Conservation (phyloP, 2,888 invertebrate genomes). For the Theodoxus fluviatilis region DNA sequence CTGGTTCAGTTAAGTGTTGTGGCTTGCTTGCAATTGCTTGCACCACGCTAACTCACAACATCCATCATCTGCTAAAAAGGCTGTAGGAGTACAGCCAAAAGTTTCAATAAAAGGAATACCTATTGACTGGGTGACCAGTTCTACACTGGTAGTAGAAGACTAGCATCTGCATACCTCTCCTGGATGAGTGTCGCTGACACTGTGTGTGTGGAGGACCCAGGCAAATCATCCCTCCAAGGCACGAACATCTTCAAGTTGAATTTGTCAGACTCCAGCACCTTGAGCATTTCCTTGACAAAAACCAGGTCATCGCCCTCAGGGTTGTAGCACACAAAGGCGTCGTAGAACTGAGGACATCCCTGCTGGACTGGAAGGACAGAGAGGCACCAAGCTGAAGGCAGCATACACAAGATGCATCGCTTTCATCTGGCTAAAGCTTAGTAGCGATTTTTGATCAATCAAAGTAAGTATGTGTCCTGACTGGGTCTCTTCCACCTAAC, state of each 20-base stretch:
- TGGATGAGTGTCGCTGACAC: conserved; percentile 56
- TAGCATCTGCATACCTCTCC: conserved; percentile 44
- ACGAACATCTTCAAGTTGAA: conserved; percentile 54
- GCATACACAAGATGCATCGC: too few species aligned
- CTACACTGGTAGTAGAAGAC: neutral
- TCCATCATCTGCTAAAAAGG: neutral
- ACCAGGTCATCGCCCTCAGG: conserved; percentile 46
- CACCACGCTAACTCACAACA: too few species aligned
- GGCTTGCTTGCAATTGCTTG: too few species aligned
- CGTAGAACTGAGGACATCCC: conserved; percentile 44
- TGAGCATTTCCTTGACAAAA: conserved; percentile 54
- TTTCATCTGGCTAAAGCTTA: too few species aligned
- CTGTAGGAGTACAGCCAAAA: too few species aligned
- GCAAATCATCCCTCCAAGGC: conserved; percentile 53
- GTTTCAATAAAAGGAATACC: too few species aligned
- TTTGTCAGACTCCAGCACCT: conserved; percentile 42
- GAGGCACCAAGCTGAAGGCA: too few species aligned
- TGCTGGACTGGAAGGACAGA: conserved; percentile 45
- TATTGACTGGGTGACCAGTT: too few species aligned
- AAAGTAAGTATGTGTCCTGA: too few species aligned
- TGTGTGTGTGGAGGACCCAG: conserved; percentile 49
- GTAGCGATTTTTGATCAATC: too few species aligned
- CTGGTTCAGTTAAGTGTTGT: too few species aligned
- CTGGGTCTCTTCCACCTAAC: too few species aligned
- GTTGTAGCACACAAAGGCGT: conserved; percentile 60